These are phyloP conservation scores for Xyrichtys novacula DNA, from an alignment of 2,797 vertebrate species.

Conservation along the genomic window DNA sequence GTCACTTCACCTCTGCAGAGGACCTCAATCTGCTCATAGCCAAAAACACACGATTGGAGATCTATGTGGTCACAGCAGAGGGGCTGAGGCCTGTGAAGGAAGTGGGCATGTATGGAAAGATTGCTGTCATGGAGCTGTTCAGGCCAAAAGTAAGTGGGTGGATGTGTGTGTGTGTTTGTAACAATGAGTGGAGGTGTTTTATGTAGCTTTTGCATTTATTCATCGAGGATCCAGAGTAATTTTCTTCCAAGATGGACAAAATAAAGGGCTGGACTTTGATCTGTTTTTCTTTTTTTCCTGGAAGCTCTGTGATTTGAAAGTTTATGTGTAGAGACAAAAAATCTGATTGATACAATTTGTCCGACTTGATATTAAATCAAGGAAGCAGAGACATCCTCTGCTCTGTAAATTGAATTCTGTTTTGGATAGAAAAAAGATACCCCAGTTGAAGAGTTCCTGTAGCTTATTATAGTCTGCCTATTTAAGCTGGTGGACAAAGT, in stretches of 20 bases:
- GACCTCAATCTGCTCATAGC: constrained; percentile 97
- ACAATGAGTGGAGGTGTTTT: background rate
- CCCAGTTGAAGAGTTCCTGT: too few relatives aligned
- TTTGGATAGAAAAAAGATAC: too few relatives aligned
- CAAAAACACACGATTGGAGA: constrained; percentile 98
- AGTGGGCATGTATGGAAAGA: constrained; percentile 99
- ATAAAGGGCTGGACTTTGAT: too few relatives aligned
- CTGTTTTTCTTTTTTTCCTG: too few relatives aligned
- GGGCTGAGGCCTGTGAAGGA: constrained; percentile 97
- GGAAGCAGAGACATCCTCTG: too few relatives aligned
- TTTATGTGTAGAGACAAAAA: too few relatives aligned
- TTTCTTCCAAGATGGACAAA: background rate
- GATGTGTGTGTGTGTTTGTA: background rate
- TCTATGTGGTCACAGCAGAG: constrained; percentile 97
- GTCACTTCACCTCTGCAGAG: constrained; percentile 97
- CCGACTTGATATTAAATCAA: too few relatives aligned
- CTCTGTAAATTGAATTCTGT: too few relatives aligned
- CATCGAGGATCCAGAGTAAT: background rate
- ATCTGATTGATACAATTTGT: too few relatives aligned
- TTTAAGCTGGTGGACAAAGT: too few relatives aligned
- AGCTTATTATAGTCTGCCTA: too few relatives aligned
- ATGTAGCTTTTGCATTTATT: background rate
- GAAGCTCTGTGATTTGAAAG: too few relatives aligned
- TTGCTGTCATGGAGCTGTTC: constrained; percentile 98
- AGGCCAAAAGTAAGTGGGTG: constrained; percentile 91